A percentile compares a stretch with the other conserved stretches of the same genome.
These are phyloP conservation scores for Agelastica alni DNA, from an alignment of 2,888 invertebrate genomes.

Conservation along the genomic window DNA sequence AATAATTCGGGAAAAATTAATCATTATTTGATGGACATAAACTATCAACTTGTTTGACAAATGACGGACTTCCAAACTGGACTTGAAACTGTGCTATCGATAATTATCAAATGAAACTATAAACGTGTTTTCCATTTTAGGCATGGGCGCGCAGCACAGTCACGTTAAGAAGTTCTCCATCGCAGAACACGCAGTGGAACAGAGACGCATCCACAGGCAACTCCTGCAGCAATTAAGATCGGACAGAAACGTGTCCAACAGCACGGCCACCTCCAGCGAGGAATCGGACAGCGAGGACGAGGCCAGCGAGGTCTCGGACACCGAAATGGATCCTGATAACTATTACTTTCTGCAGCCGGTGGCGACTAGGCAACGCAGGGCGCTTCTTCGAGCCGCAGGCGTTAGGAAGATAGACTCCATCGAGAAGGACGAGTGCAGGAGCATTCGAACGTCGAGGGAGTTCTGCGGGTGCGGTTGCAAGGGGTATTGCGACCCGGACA, in stretches of 20 bases:
- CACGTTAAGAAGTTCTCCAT: slow-evolving; percentile 80
- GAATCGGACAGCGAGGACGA: slow-evolving; percentile 87
- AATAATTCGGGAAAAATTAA: too few relatives aligned
- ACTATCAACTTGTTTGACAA: too few relatives aligned
- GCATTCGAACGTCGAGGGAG: slow-evolving; percentile 89
- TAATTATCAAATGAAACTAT: too few relatives aligned
- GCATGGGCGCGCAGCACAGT: slow-evolving; percentile 81
- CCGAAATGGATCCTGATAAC: slow-evolving; percentile 85
- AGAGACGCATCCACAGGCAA: slow-evolving; percentile 83
- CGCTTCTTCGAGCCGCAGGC: slow-evolving; percentile 87
- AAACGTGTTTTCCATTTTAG: too few relatives aligned
- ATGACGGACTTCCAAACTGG: too few relatives aligned
- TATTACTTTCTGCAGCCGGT: slow-evolving; percentile 92
- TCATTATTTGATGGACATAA: too few relatives aligned
- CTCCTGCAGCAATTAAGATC: slow-evolving; percentile 72
- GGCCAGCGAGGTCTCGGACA: slow-evolving; percentile 77
- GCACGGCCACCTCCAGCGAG: slow-evolving; percentile 73
- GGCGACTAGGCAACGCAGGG: slow-evolving; percentile 86
- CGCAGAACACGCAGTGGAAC: slow-evolving; percentile 86
- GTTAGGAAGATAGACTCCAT: slow-evolving; percentile 89
- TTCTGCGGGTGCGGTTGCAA: slow-evolving; percentile 93
- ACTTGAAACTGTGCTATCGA: too few relatives aligned
- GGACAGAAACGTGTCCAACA: slow-evolving; percentile 63
- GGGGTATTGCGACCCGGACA: slow-evolving; percentile 93
- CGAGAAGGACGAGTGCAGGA: slow-evolving; percentile 93